Evolutionary conservation across 2,888 invertebrate genomes (phyloP), one percentile per base, ranked within the genome.

Genomic region (Steromphala cineraria): DNA sequence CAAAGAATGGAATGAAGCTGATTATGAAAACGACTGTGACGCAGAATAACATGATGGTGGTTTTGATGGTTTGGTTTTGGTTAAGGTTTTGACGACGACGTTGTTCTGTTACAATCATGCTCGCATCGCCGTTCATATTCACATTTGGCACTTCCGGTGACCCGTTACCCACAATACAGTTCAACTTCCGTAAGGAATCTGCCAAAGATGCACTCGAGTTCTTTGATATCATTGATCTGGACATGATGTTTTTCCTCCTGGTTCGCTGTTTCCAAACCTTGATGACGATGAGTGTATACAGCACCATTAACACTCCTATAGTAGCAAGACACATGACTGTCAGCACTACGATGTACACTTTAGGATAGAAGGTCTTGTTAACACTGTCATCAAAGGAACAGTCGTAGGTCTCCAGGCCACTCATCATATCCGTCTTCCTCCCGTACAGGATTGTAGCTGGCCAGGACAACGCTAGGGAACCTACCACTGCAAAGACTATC

Each of bases 1-100:
- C 83, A 28, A 87, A 83, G 80, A 84, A 89, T 5, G 89, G 89
- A 52, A 89, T 82, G 78, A 89, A 89, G 4, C 87, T 86, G 1
- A 89, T n/a, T 0, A 87, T 82, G 74, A 86, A 88, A 8, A 85
- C 79, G 8, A 87, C 75, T 3, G 89, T 86, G 67, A 89, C 87
- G 55, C 86, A 83, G 75, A 86, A 87, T 80, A 89, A 77, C 82
- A 87, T 87, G 19, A 87, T 67, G 1, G 89, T 87, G 13, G 89
- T 87, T 62, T 82, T 79, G 28, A 85, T 85, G 40, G 83, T 82
- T 8, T 83, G 81, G 55, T 83, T 85, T 8, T 85, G 80, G 77
- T 80, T 84, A 0, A 84, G 82, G 53, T 67, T 67, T 53, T 67
- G 53, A 17, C 62, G 67, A 17, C 79, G 28, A n/a, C 62, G 62